phyloP scores from a whole-genome alignment of 2,113 vertebrate species.

The Lagopus leucura region DNA sequence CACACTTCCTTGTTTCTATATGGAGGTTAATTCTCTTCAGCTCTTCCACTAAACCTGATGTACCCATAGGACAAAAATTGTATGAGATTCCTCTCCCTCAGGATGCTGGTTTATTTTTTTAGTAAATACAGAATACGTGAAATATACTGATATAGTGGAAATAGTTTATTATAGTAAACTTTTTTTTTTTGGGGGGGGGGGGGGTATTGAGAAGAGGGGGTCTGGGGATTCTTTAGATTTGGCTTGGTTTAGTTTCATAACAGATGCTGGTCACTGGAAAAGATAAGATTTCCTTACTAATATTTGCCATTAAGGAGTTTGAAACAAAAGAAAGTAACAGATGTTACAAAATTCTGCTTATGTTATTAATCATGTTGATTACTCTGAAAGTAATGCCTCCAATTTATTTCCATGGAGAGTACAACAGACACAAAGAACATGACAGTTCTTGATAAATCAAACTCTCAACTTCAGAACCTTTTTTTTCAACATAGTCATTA shows the following conservation, averaged over 20 bases:
- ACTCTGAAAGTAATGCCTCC: too few relatives aligned
- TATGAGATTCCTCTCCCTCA: not conserved
- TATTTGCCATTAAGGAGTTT: not conserved
- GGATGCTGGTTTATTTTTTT: not conserved
- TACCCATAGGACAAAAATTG: not conserved
- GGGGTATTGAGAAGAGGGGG: too few relatives aligned
- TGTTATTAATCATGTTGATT: not conserved
- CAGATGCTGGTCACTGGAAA: not conserved
- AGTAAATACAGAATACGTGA: not conserved
- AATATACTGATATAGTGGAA: not conserved
- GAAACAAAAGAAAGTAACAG: not conserved
- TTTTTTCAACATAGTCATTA: too few relatives aligned
- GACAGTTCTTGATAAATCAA: too few relatives aligned
- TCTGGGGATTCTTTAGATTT: not conserved
- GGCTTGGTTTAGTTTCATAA: accelerated
- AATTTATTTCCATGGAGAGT: too few relatives aligned
- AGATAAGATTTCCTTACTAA: not conserved
- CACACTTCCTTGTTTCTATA: accelerated
- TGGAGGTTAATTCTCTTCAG: not conserved
- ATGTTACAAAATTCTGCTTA: not conserved
- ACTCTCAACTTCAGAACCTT: too few relatives aligned
- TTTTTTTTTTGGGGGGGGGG: not conserved
- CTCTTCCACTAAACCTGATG: not conserved
- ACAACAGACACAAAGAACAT: too few relatives aligned
- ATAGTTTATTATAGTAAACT: not conserved